phyloP scores from a whole-genome alignment of 2,797 vertebrate genomes.

The Podarcis lilfordi region DNA sequence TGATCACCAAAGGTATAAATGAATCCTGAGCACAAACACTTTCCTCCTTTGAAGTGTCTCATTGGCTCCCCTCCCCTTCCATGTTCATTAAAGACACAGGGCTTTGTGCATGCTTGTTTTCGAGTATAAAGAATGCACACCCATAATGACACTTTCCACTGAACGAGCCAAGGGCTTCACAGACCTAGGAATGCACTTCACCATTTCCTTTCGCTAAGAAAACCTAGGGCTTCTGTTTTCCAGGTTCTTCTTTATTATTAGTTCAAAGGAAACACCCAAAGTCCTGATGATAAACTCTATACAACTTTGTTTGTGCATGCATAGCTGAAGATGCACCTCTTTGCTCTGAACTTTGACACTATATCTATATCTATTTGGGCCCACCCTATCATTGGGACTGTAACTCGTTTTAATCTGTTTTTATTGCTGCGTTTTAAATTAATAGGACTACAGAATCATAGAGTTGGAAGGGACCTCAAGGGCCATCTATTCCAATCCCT shows the following conservation, averaged over 20 bases:
- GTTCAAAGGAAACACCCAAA: constrained; percentile 17
- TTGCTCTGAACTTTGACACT: too few relatives aligned
- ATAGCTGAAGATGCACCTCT: not conserved
- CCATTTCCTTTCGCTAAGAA: constrained; percentile 63
- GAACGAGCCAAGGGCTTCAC: constrained; percentile 59
- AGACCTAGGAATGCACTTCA: constrained; percentile 60
- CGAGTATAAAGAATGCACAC: constrained; percentile 52
- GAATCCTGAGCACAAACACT: constrained; percentile 53
- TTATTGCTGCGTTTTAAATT: too few relatives aligned
- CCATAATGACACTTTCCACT: constrained; percentile 56
- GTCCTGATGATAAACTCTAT: not conserved
- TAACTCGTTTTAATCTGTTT: too few relatives aligned
- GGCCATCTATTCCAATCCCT: too few relatives aligned
- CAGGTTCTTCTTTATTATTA: not conserved
- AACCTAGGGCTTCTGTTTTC: not conserved
- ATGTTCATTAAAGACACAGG: constrained; percentile 57
- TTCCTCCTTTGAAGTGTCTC: constrained; percentile 61
- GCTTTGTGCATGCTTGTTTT: constrained; percentile 47
- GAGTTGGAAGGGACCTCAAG: too few relatives aligned
- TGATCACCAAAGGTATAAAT: constrained; percentile 62
- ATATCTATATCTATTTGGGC: too few relatives aligned
- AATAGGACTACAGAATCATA: too few relatives aligned
- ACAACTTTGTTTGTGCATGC: not conserved
- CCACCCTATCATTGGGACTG: too few relatives aligned
- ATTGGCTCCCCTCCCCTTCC: constrained; percentile 22